A percentile compares a stretch with the other conserved stretches of the same genome.
Evolutionary conservation across 2,113 vertebrate genomes (phyloP).

Genomic region (Tachuris rubrigastra): DNA sequence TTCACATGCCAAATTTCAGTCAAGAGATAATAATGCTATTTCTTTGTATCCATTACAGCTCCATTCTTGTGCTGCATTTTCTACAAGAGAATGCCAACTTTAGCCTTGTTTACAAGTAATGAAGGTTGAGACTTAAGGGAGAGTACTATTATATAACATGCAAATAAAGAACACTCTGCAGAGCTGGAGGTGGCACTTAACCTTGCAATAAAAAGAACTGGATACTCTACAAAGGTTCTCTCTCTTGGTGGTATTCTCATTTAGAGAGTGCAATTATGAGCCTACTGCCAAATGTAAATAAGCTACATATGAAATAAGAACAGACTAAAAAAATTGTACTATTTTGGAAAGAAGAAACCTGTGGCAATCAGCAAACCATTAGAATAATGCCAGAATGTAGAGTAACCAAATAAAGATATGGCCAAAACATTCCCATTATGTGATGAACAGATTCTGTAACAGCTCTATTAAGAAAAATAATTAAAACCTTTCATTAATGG

Average conservation of each 20-base stretch:
- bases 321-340: background rate
- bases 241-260: background rate
- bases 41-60: background rate
- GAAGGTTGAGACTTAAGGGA: background rate
- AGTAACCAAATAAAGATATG: background rate
- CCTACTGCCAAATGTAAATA: background rate
- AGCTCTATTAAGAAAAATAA: background rate
- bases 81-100: background rate
- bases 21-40: background rate
- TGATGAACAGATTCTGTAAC: background rate
- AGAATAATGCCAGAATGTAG: background rate
- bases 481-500: background rate
- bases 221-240: background rate
- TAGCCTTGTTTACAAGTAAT: background rate
- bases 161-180: background rate
- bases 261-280: background rate
- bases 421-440: background rate
- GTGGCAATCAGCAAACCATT: background rate
- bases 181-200: background rate
- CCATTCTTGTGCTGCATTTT: background rate
- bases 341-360: background rate
- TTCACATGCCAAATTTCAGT: background rate
- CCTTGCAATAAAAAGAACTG: background rate
- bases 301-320: background rate
- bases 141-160: background rate